A percentile compares a stretch with the other conserved stretches of the same genome.
phyloP scores from a whole-genome alignment of 2,797 vertebrate genomes.

The Acanthurus tractus region DNA sequence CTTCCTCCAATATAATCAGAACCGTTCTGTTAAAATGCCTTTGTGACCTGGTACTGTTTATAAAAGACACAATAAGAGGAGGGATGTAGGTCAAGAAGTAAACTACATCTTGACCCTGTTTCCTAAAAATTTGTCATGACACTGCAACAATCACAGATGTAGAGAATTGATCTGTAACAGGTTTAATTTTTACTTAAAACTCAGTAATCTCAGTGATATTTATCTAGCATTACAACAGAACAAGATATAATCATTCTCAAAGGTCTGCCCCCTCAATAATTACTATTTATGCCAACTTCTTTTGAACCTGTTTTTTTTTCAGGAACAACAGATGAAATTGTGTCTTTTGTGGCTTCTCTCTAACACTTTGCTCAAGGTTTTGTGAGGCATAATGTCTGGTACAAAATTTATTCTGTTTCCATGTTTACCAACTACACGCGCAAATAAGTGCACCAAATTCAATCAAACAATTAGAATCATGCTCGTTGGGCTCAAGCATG shows the following conservation, averaged over 20 bases:
- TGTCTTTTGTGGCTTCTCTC: background rate
- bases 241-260: background rate
- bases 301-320: background rate
- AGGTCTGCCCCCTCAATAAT: background rate
- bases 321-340: too few species aligned
- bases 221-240: background rate
- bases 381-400: background rate
- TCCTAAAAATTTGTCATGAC: slow-evolving; percentile 23
- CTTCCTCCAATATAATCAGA: slow-evolving; percentile 1
- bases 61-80: slow-evolving; percentile 54
- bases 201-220: background rate
- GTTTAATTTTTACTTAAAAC: slow-evolving; percentile 38
- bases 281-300: background rate
- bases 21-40: slow-evolving; percentile 12
- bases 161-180: slow-evolving; percentile 22
- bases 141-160: background rate
- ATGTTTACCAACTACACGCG: slow-evolving; percentile 11
- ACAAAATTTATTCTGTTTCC: slow-evolving; percentile 16
- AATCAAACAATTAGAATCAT: slow-evolving; percentile 21
- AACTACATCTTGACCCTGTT: slow-evolving; percentile 22
- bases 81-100: slow-evolving; percentile 49
- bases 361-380: background rate
- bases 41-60: slow-evolving; percentile 52
- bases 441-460: slow-evolving; percentile 29
- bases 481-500: slow-evolving; percentile 22